These are phyloP conservation scores for Lasioglossum villosulum DNA, from an alignment of 2,888 invertebrate species.

Conservation along the genomic window DNA sequence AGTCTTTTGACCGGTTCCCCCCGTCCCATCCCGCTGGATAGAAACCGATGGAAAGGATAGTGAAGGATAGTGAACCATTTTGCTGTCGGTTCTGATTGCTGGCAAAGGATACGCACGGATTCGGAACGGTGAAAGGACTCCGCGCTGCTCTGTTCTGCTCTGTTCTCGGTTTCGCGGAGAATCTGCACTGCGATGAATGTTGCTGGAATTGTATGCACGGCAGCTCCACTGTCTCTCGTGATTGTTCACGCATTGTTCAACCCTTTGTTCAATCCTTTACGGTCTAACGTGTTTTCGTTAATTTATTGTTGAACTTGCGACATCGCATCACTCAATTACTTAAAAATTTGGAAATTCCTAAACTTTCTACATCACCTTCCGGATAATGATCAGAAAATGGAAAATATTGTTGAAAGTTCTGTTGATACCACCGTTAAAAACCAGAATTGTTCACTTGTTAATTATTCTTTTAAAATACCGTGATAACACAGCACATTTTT, in stretches of 20 bases:
- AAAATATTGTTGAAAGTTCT: not conserved
- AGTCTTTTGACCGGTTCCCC: slow-evolving; percentile 1
- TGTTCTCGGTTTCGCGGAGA: not conserved
- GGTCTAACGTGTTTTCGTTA: not conserved
- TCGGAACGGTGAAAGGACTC: not conserved
- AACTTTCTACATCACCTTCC: not conserved
- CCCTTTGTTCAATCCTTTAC: not conserved
- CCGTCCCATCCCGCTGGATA: not conserved
- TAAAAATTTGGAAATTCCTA: not conserved
- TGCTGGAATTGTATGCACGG: not conserved
- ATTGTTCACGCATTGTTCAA: not conserved
- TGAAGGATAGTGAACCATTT: slow-evolving; percentile 4
- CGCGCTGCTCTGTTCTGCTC: not conserved
- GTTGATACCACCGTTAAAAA: not conserved
- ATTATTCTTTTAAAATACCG: not conserved
- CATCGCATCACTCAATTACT: not conserved
- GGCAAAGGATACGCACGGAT: slow-evolving; percentile 8
- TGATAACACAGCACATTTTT: too few relatives aligned
- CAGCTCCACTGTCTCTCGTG: not conserved
- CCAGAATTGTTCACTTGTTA: not conserved
- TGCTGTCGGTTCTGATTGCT: not conserved
- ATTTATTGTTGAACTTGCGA: not conserved
- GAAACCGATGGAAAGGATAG: not conserved
- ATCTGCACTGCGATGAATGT: not conserved
- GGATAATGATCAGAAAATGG: not conserved